Base-by-base conservation (phyloP, 2,888 invertebrate genomes). In the Venusia cambrica region DNA sequence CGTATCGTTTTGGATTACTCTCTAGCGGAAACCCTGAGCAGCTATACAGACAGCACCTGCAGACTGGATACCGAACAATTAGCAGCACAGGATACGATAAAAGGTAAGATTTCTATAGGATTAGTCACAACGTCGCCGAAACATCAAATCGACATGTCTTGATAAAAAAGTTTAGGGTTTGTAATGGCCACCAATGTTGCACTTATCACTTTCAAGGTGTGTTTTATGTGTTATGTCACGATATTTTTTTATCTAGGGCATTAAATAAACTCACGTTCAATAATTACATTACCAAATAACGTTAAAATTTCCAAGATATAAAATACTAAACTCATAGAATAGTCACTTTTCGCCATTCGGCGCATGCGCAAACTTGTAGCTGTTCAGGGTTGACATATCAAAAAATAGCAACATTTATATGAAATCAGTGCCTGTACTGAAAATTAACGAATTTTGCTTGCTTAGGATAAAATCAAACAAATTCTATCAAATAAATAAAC, bases 151-250 rank as follows among this genome's bases (percentile, higher is more conserved):
- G 87, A 85, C 84, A 84, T 76, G 81, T 81, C 74, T 79, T 71
- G 84, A 78, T 83, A 84, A 83, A 85, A 80, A 85, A 85, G 80
- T 84, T 87, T 84, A 80, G 80, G 75, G 81, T 84, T 87, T 83
- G 87, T 85, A 87, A 87, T 87, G 87, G 87, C 87, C 85, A 85
- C 85, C 85, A 78, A 80, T 84, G 84, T 75, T 80, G 80, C 83
- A 85, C 84, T 81, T 71, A 68, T 62, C 81, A 83, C 80, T 76
- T 72, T 62, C 59, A 61, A 59, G 63, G 62, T 51, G 54, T 57
- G 57, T 62, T 63, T 54, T 49, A 55, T 50, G 45, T 60, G 58
- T 57, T 53, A 52, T 51, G 44, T 52, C 51, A 53, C 43, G 51
- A 53, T 56, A 60, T 63, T 59, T 52, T 65, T 49, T 51, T 53